Evolutionary conservation across 2,888 invertebrate species (phyloP).

Genomic region (Drosophila fungiperda): DNA sequence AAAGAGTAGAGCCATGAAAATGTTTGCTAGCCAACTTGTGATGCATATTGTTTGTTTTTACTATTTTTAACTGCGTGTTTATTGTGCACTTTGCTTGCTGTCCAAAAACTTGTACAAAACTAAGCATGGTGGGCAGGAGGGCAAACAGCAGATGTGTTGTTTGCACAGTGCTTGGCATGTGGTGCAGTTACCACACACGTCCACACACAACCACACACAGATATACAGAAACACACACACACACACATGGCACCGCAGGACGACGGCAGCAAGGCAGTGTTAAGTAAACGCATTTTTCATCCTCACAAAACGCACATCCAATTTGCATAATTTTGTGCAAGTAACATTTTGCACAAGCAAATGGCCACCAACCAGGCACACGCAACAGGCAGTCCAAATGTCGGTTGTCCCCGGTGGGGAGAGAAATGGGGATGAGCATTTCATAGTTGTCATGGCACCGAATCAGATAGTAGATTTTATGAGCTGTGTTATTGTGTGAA

Average conservation of each 20-base stretch:
- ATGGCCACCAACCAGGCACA: constrained; percentile 48
- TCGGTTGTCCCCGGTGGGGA: neutral
- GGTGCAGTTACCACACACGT: constrained; percentile 49
- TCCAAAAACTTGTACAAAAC: constrained; percentile 40
- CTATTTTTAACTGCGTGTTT: constrained; percentile 63
- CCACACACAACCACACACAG: constrained; percentile 9
- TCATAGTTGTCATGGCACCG: constrained; percentile 38
- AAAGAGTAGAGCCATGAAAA: constrained; percentile 13
- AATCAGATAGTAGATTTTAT: constrained; percentile 71
- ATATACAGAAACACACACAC: neutral
- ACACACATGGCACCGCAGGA: constrained; percentile 17
- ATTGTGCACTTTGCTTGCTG: constrained; percentile 66
- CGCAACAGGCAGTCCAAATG: constrained; percentile 56
- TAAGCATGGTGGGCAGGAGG: constrained; percentile 18
- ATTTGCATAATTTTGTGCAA: constrained; percentile 78
- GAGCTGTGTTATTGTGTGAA: constrained; percentile 64
- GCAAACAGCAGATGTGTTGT: constrained; percentile 37
- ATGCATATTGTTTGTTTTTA: constrained; percentile 55
- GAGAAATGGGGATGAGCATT: constrained; percentile 1
- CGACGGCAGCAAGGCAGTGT: constrained; percentile 23
- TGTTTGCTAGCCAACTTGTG: constrained; percentile 44
- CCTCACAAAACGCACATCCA: constrained; percentile 77
- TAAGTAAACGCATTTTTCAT: constrained; percentile 53
- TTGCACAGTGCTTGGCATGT: constrained; percentile 66
- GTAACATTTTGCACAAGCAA: constrained; percentile 70